Base-by-base conservation (phyloP, 2,888 invertebrate genomes). In the Coelopa pilipes region DNA sequence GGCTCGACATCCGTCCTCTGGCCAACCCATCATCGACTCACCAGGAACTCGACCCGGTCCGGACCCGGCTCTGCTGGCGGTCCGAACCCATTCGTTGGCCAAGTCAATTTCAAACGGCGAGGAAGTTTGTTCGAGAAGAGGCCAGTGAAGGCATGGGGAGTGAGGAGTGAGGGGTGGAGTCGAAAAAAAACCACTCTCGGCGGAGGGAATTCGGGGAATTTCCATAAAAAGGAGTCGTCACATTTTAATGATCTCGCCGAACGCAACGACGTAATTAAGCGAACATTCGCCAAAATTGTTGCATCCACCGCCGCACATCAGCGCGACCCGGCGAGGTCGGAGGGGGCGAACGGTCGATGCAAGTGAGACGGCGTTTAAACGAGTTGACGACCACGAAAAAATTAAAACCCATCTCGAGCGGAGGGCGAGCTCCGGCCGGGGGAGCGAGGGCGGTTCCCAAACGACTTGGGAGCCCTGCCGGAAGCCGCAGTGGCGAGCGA, bases 251-350 rank as follows among this genome's bases (percentile, higher is more conserved):
- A 70, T 70, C 62, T 45, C 45, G 19, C 70, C 34, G 45, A 50
- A 49, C 50, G 62, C 50, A 70, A 70, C 53, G 70, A 62, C 49
- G 70, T 70, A 70, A 70, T 70, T 70, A 70, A 62, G 62, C 70
- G 62, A 50, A 45, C 53, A 70, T 62, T 50, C 49, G 57, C 49
- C 70, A 70, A 62, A 53, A 46, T 34, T 45, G 34, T 34, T 34
- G 34, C 34, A 34, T 34, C 34, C 34, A 34, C 24, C 50, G 12
- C 57, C 34, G 46, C 17, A 34, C 15, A 17, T 13, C 11, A 13
- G 62, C 24, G n/a, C 59, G 60, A 70, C 57, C 50, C 45, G 45
- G n/a, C 24, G 45, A 3, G 5, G 34, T n/a, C 24, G 13, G n/a
- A 62, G 2, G 21, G 50, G 50, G n/a, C 24, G 24, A 21, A 46